A percentile compares a stretch with the other conserved stretches of the same genome.
These are phyloP conservation scores for Rhadinocentrus ornatus DNA, from an alignment of 2,797 vertebrate genomes.

Conservation along the genomic window DNA sequence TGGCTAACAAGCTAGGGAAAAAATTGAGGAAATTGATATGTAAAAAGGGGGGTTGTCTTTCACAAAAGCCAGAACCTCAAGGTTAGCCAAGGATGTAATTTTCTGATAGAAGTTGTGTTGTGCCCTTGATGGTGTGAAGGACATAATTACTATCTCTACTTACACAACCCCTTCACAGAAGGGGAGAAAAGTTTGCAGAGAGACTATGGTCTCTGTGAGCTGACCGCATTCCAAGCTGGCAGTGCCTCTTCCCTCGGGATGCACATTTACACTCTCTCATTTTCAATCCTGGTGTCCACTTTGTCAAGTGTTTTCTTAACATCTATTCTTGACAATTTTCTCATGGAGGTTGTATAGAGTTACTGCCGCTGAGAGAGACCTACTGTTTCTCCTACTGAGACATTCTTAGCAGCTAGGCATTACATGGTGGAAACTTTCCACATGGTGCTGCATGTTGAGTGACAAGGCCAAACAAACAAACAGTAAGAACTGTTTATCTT, in stretches of 20 bases:
- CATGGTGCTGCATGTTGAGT: conserved; percentile 61
- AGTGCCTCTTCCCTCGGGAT: conserved; percentile 46
- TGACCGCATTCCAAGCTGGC: conserved; percentile 44
- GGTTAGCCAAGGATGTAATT: conserved; percentile 11
- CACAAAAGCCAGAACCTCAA: conserved; percentile 4
- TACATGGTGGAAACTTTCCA: conserved; percentile 61
- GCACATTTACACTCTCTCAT: conserved; percentile 57
- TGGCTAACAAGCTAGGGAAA: not conserved
- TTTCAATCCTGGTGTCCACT: conserved; percentile 66
- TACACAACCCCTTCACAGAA: conserved; percentile 37
- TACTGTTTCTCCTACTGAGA: conserved; percentile 50
- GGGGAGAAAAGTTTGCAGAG: conserved; percentile 27
- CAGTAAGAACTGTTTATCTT: conserved; percentile 78
- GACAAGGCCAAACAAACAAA: conserved; percentile 77
- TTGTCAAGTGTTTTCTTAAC: conserved; percentile 67
- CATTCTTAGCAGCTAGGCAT: conserved; percentile 50
- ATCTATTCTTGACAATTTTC: conserved; percentile 58
- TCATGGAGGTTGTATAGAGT: conserved; percentile 54
- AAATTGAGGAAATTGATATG: not conserved
- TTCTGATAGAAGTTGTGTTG: conserved; percentile 24
- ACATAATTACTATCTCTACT: conserved; percentile 37
- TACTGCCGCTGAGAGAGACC: conserved; percentile 45
- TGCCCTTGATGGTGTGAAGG: conserved; percentile 34
- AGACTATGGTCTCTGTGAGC: conserved; percentile 37
- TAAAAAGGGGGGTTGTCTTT: not conserved